Percentiles rank a stretch among this genome's conserved stretches.
These are phyloP conservation scores for Cybosia mesomella DNA, from an alignment of 2,888 invertebrate species.

Conservation along the genomic window DNA sequence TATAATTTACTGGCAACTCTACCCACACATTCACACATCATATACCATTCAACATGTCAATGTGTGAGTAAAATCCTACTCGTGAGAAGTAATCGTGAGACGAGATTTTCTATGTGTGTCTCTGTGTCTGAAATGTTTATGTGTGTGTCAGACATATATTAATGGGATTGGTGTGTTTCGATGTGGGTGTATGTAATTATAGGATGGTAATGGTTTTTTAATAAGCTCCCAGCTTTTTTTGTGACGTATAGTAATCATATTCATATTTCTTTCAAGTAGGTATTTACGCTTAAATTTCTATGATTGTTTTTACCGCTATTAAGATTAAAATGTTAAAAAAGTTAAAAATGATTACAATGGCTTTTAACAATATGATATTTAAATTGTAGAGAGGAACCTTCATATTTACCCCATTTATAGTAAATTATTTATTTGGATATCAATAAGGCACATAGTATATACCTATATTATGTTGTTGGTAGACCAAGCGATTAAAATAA, in stretches of 20 bases:
- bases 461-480: too few relatives aligned
- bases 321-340: not conserved
- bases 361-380: too few relatives aligned
- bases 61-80: conserved; percentile 63
- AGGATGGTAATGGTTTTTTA: conserved; percentile 82
- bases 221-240: conserved; percentile 72
- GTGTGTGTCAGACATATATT: conserved; percentile 77
- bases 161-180: conserved; percentile 78
- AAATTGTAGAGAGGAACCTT: too few relatives aligned
- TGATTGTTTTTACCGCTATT: conserved; percentile 3
- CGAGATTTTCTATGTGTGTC: conserved; percentile 39
- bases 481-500: too few relatives aligned
- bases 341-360: too few relatives aligned
- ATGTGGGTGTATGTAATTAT: conserved; percentile 84
- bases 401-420: too few relatives aligned
- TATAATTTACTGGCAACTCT: conserved; percentile 63
- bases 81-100: conserved; percentile 54
- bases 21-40: conserved; percentile 52
- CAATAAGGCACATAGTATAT: too few relatives aligned
- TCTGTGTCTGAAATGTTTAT: conserved; percentile 45
- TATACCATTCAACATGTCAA: conserved; percentile 39
- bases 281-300: conserved; percentile 10
- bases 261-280: conserved; percentile 51
- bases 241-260: conserved; percentile 50
- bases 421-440: too few relatives aligned